Percentiles rank a stretch among this genome's conserved stretches.
Evolutionary conservation across 2,888 invertebrate species (phyloP).

Genomic region (Mycalesis mineus): DNA sequence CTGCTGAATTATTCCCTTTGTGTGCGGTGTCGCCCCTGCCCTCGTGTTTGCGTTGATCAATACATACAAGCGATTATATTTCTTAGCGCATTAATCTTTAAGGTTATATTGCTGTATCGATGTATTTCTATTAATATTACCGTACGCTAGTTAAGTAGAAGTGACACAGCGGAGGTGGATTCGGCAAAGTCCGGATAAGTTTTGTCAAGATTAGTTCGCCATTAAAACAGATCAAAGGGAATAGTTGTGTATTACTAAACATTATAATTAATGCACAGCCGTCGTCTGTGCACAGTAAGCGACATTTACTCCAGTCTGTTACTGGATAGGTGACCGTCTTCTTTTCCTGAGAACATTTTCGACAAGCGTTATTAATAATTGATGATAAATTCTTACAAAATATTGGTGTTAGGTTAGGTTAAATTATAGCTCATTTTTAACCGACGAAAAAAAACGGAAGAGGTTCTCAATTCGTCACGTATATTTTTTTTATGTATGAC

Average conservation of each 20-base stretch:
- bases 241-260: neutral
- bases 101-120: neutral
- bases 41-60: neutral
- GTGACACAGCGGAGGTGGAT: constrained; percentile 6
- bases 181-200: constrained; percentile 17
- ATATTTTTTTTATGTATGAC: too few species aligned
- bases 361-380: too few species aligned
- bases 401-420: too few species aligned
- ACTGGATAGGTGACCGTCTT: too few species aligned
- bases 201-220: constrained; percentile 12
- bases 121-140: neutral
- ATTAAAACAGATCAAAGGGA: constrained; percentile 17
- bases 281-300: neutral
- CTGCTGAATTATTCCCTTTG: constrained; percentile 26
- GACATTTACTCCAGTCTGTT: too few species aligned
- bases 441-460: too few species aligned
- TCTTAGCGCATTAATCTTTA: neutral
- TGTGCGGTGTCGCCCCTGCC: constrained; percentile 4
- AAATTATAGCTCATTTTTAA: too few species aligned
- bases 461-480: too few species aligned
- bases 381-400: too few species aligned
- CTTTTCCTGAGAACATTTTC: too few species aligned
- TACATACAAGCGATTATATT: neutral
- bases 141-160: neutral
- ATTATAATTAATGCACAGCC: neutral